Evolutionary conservation across 2,797 vertebrate species (phyloP).

Genomic region (Squalus acanthias): DNA sequence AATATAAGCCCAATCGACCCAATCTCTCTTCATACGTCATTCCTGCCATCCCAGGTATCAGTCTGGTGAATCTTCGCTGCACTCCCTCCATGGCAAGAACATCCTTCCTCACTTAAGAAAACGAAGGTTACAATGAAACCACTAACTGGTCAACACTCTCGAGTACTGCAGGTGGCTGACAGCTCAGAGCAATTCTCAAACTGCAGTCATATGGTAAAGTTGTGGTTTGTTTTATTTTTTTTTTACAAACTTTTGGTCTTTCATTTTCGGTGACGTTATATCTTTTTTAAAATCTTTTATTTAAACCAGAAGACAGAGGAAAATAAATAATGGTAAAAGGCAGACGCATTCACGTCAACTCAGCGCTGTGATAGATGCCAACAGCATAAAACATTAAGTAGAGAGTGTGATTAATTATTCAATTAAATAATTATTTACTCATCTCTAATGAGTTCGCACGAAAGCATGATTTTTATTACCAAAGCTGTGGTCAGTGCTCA

Average conservation of each 20-base stretch:
- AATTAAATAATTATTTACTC: constrained; percentile 32
- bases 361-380: neutral
- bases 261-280: neutral
- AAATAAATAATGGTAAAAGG: neutral
- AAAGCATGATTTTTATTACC: neutral
- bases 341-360: neutral
- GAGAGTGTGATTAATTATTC: constrained; percentile 1
- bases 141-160: neutral
- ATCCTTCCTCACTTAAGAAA: neutral
- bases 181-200: neutral
- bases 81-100: too few relatives aligned
- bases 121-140: neutral
- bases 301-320: neutral
- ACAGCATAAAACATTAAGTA: constrained; percentile 10
- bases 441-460: neutral
- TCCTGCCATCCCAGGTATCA: too few relatives aligned
- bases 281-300: neutral
- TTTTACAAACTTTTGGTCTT: neutral
- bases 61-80: too few relatives aligned
- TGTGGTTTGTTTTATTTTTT: neutral
- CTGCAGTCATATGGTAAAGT: neutral
- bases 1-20: too few relatives aligned
- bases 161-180: neutral
- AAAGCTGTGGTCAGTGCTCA: neutral
- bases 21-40: too few relatives aligned